These are phyloP conservation scores for Acanthosepion esculentum DNA, from an alignment of 2,888 invertebrate genomes.

Conservation along the genomic window DNA sequence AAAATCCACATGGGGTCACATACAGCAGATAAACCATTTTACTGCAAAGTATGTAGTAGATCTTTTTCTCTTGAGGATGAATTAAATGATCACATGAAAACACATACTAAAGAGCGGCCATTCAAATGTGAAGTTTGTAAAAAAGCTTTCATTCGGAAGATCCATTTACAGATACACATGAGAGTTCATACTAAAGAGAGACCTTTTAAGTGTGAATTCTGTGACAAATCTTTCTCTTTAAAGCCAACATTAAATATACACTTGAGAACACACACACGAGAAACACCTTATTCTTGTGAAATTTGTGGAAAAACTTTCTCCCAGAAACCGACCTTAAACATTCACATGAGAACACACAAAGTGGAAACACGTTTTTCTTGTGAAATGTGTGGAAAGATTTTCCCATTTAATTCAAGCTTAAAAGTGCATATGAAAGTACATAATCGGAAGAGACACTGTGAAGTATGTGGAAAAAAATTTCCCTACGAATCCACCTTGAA, in stretches of 20 bases:
- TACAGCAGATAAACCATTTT: constrained; percentile 36
- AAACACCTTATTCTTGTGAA: too few relatives aligned
- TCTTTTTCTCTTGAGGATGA: neutral
- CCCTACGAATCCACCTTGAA: constrained; percentile 40
- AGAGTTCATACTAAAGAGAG: too few relatives aligned
- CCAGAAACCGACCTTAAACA: constrained; percentile 99
- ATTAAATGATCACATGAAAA: constrained; percentile 84
- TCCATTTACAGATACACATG: too few relatives aligned
- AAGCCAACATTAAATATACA: too few relatives aligned
- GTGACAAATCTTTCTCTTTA: too few relatives aligned
- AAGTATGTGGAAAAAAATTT: too few relatives aligned
- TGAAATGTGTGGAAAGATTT: constrained; percentile 66
- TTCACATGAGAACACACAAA: constrained; percentile 98
- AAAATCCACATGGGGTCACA: neutral
- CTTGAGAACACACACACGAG: too few relatives aligned
- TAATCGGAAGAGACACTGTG: too few relatives aligned
- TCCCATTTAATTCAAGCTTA: constrained; percentile 51
- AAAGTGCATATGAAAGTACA: too few relatives aligned
- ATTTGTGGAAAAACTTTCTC: constrained; percentile 76
- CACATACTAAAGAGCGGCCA: constrained; percentile 97
- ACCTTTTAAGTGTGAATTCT: too few relatives aligned
- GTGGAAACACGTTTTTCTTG: constrained; percentile 72
- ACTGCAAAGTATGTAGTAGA: neutral
- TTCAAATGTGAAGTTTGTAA: constrained; percentile 93
- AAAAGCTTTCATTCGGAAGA: too few relatives aligned